These are phyloP conservation scores for Sander lucioperca DNA, from an alignment of 2,113 vertebrate genomes.

Conservation along the genomic window DNA sequence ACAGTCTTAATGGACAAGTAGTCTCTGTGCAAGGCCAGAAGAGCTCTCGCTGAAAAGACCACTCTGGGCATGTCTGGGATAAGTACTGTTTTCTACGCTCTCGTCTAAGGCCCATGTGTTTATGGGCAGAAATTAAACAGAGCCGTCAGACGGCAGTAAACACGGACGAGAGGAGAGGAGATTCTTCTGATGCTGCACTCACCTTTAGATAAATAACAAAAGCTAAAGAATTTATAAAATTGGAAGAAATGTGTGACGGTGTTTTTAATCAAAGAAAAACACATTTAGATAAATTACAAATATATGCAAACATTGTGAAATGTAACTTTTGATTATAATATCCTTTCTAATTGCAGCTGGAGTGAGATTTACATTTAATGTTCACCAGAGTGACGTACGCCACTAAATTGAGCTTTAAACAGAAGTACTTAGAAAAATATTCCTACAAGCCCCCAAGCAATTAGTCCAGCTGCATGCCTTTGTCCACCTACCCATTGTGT, in stretches of 20 bases:
- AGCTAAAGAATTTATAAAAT: neutral
- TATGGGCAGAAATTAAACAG: constrained; percentile 56
- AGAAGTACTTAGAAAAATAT: constrained; percentile 75
- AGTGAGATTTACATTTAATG: constrained; percentile 39
- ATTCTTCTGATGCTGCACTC: neutral
- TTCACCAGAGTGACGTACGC: constrained; percentile 32
- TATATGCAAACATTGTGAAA: constrained; percentile 18
- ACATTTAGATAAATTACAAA: constrained; percentile 2
- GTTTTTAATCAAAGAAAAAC: neutral
- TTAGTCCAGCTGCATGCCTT: constrained; percentile 77
- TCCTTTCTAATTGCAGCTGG: constrained; percentile 34
- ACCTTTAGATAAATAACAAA: neutral
- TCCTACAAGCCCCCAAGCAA: constrained; percentile 75
- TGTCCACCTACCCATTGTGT: constrained; percentile 80
- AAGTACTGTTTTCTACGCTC: constrained; percentile 55
- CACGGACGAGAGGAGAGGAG: neutral
- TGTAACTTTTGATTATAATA: constrained; percentile 21
- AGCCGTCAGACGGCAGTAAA: constrained; percentile 21
- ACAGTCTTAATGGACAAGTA: constrained; percentile 80
- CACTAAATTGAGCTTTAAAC: constrained; percentile 74
- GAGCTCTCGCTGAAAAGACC: constrained; percentile 70
- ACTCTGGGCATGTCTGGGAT: constrained; percentile 69
- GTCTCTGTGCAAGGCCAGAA: constrained; percentile 64
- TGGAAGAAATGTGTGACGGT: neutral
- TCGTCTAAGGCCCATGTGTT: constrained; percentile 47